phyloP scores from a whole-genome alignment of 2,888 invertebrate species.

The Tipula helvola region DNA sequence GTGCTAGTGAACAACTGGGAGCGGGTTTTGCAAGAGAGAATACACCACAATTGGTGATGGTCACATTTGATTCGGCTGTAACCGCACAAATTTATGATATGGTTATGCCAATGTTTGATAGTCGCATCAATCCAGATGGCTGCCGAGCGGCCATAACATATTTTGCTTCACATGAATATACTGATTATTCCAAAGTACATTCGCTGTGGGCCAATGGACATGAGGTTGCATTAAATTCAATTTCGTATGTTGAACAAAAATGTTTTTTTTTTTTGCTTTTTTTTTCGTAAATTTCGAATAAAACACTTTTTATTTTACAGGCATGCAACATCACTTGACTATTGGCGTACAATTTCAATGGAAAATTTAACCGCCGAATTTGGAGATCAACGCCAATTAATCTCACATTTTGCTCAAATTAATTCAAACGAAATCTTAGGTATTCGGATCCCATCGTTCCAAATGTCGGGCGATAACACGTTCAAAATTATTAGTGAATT shows the following conservation, averaged over 20 bases:
- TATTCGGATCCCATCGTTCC: conserved; percentile 42
- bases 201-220: conserved; percentile 43
- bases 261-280: neutral
- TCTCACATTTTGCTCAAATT: conserved; percentile 38
- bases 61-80: conserved; percentile 56
- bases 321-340: neutral
- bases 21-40: conserved; percentile 21
- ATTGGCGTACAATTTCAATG: conserved; percentile 43
- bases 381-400: conserved; percentile 41
- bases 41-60: conserved; percentile 41
- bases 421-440: conserved; percentile 34
- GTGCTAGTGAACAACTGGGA: conserved; percentile 25
- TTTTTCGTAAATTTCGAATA: neutral
- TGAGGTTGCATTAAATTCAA: conserved; percentile 59
- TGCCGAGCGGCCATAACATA: conserved; percentile 52
- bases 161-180: conserved; percentile 61
- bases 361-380: conserved; percentile 43
- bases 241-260: conserved; percentile 28
- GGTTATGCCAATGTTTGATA: conserved; percentile 40
- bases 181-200: conserved; percentile 48
- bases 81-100: conserved; percentile 41
- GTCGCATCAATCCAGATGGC: conserved; percentile 48
- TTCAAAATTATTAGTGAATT: conserved; percentile 38
- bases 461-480: conserved; percentile 42
- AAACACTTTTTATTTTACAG: neutral